Conservation (phyloP, 1,140 invertebrate genomes). For the Oreohelix idahoensis region DNA sequence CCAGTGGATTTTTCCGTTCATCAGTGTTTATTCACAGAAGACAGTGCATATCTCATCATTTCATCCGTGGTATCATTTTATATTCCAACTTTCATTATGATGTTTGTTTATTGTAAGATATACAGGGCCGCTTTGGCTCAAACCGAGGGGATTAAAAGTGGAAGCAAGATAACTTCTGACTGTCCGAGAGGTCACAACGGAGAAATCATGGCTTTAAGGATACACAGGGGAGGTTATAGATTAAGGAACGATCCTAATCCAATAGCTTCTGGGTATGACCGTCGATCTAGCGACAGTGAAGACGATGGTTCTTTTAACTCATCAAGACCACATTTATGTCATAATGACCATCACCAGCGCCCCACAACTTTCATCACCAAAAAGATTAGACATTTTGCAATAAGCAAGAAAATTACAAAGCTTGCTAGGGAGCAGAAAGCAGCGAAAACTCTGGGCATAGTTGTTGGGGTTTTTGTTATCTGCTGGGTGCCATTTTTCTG, state of each 20-base stretch:
- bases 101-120: constrained; percentile 73
- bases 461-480: constrained; percentile 93
- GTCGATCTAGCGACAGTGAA: constrained; percentile 43
- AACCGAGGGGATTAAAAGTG: constrained; percentile 62
- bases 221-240: constrained; percentile 62
- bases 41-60: constrained; percentile 73
- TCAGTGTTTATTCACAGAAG: constrained; percentile 72
- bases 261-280: constrained; percentile 4
- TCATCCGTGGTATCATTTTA: constrained; percentile 75
- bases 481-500: constrained; percentile 99
- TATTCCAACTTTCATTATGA: constrained; percentile 74
- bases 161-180: constrained; percentile 59
- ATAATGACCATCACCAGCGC: constrained; percentile 17
- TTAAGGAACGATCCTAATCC: constrained; percentile 37
- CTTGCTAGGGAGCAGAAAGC: constrained; percentile 88
- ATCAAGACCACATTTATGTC: constrained; percentile 29
- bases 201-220: constrained; percentile 66
- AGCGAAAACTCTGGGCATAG: constrained; percentile 94
- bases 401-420: constrained; percentile 69
- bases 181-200: constrained; percentile 57
- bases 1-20: constrained; percentile 50
- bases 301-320: constrained; percentile 43
- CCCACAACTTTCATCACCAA: constrained; percentile 65
- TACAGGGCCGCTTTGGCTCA: constrained; percentile 69
- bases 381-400: constrained; percentile 63